Conservation (phyloP, 2,888 invertebrate genomes). For the Acleris cristana region DNA sequence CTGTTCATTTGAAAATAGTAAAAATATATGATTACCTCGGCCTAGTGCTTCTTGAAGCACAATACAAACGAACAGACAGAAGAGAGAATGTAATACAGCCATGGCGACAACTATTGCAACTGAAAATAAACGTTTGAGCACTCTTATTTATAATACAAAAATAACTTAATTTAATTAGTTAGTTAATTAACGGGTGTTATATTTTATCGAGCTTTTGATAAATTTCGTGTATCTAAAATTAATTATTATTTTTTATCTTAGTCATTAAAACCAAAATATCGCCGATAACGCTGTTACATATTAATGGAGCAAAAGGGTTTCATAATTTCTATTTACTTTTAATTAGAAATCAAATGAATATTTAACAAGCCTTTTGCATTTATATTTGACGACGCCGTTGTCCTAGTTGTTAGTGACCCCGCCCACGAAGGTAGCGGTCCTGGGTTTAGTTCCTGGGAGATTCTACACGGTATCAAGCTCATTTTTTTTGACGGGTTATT, state of each 20-base stretch:
- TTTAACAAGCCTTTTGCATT: slow-evolving; percentile 14
- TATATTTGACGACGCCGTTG: too few relatives aligned
- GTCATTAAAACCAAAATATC: too few relatives aligned
- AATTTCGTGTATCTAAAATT: too few relatives aligned
- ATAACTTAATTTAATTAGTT: too few relatives aligned
- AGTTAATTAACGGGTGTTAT: neutral
- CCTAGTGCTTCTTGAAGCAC: neutral
- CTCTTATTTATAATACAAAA: neutral
- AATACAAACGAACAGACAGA: neutral
- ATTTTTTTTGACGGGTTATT: too few relatives aligned
- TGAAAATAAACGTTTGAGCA: neutral
- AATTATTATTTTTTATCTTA: too few relatives aligned
- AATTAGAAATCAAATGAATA: slow-evolving; percentile 15
- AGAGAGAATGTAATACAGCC: neutral
- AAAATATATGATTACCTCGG: neutral
- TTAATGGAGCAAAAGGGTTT: slow-evolving; percentile 21
- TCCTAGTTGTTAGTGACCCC: too few relatives aligned
- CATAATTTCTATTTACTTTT: slow-evolving; percentile 22
- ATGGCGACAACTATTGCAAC: neutral
- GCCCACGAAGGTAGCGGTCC: too few relatives aligned
- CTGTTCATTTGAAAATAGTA: too few relatives aligned
- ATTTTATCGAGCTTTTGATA: too few relatives aligned
- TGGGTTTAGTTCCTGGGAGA: too few relatives aligned
- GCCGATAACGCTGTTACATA: slow-evolving; percentile 11
- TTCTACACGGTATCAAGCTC: too few relatives aligned